phyloP scores from a whole-genome alignment of 2,888 invertebrate species.

The Molanna angustata region DNA sequence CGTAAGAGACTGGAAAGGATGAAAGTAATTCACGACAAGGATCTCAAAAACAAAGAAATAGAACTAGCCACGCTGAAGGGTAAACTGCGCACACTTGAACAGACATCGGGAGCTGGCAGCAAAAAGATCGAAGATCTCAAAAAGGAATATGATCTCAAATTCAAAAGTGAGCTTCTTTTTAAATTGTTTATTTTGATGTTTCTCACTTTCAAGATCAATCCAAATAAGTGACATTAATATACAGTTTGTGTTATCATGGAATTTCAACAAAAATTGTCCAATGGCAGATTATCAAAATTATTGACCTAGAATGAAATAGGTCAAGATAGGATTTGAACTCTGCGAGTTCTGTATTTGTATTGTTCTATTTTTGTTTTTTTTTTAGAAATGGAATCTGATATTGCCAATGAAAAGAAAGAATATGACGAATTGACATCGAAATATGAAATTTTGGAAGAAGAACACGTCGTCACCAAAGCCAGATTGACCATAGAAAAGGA shows the following conservation, averaged over 20 bases:
- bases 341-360: no score
- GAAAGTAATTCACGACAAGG: slow-evolving; percentile 68
- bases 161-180: slow-evolving; percentile 59
- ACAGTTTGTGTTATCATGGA: no score
- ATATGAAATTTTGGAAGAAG: slow-evolving; percentile 81
- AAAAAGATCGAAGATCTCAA: slow-evolving; percentile 66
- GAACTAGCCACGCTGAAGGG: slow-evolving; percentile 74
- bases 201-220: slow-evolving; percentile 4
- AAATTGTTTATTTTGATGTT: slow-evolving; percentile 5
- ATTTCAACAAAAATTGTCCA: neutral
- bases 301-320: no score
- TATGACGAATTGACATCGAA: slow-evolving; percentile 78
- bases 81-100: slow-evolving; percentile 66
- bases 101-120: slow-evolving; percentile 58
- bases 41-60: slow-evolving; percentile 72
- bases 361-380: slow-evolving; percentile 37
- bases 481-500: slow-evolving; percentile 80
- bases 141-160: slow-evolving; percentile 64
- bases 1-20: slow-evolving; percentile 66
- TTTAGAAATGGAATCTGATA: slow-evolving; percentile 64
- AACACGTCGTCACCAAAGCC: slow-evolving; percentile 79
- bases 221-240: no score
- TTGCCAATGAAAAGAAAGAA: slow-evolving; percentile 67
- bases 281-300: no score
- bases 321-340: no score